phyloP scores from a whole-genome alignment of 37 sponge, comb jelly and placozoan genomes.

The Beroe forskalii region DNA sequence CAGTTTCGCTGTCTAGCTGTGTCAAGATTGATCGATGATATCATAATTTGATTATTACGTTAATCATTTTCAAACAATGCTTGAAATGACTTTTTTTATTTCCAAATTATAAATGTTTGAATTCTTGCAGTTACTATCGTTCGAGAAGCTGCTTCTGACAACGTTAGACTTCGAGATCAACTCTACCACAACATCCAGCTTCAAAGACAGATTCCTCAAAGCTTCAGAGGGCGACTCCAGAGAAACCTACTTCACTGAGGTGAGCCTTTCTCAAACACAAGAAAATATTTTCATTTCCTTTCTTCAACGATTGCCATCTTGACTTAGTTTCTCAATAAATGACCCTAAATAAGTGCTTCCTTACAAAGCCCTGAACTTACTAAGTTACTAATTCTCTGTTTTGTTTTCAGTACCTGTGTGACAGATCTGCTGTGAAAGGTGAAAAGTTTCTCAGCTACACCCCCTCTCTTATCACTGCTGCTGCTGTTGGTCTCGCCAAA shows the following conservation, averaged over 20 bases:
- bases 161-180: slow-evolving; percentile 53
- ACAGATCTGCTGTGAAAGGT: not conserved
- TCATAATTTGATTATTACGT: too few relatives aligned
- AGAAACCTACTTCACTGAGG: slow-evolving; percentile 29
- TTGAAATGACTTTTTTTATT: not conserved
- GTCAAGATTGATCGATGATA: too few relatives aligned
- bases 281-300: not conserved
- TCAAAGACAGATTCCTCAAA: slow-evolving; percentile 55
- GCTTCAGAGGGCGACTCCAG: slow-evolving; percentile 55
- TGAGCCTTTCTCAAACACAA: not conserved
- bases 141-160: slow-evolving; percentile 6
- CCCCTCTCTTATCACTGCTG: slow-evolving; percentile 45
- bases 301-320: too few relatives aligned
- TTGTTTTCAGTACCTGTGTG: slow-evolving; percentile 53
- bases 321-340: too few relatives aligned
- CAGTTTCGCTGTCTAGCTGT: too few relatives aligned
- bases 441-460: slow-evolving; percentile 21
- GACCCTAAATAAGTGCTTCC: too few relatives aligned
- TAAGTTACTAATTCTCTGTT: too few relatives aligned
- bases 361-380: too few relatives aligned
- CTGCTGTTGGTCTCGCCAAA: slow-evolving; percentile 32
- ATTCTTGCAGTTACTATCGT: not conserved
- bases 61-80: too few relatives aligned
- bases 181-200: not conserved
- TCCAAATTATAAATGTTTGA: not conserved